phyloP scores from a whole-genome alignment of 2,888 invertebrate species.

The Protophormia terraenovae region DNA sequence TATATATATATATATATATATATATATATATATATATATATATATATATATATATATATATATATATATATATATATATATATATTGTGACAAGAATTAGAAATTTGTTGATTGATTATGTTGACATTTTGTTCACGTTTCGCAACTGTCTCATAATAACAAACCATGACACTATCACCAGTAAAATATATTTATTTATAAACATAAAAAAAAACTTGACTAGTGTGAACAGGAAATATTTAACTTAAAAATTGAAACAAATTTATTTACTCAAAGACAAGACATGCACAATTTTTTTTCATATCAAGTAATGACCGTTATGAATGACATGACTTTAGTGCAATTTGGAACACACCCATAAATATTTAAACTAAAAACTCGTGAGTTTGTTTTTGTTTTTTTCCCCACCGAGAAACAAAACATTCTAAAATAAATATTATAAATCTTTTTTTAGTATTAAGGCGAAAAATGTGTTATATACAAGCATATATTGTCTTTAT shows the following conservation, averaged over 20 bases:
- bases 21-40: background rate
- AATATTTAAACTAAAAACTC: constrained; percentile 51
- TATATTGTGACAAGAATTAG: too few relatives aligned
- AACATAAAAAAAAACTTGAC: background rate
- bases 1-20: background rate
- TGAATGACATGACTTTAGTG: constrained; percentile 49
- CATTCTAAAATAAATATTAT: constrained; percentile 1
- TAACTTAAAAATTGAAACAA: background rate
- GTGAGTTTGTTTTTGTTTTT: background rate
- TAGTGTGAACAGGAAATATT: constrained; percentile 37
- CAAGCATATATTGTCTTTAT: constrained; percentile 12
- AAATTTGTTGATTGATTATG: constrained; percentile 26
- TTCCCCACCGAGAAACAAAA: background rate
- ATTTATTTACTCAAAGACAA: constrained; percentile 7
- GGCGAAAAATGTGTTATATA: background rate
- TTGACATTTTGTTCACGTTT: background rate
- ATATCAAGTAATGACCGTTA: constrained; percentile 36
- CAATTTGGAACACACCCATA: constrained; percentile 58
- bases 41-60: background rate
- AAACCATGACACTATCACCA: background rate
- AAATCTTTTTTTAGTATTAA: background rate
- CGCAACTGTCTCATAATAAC: background rate
- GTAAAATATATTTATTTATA: background rate
- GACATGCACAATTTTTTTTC: background rate
- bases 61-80: background rate